Percentiles rank a stretch among this genome's conserved stretches.
Conservation (phyloP, 1,140 invertebrate species). For the Diprion similis region DNA sequence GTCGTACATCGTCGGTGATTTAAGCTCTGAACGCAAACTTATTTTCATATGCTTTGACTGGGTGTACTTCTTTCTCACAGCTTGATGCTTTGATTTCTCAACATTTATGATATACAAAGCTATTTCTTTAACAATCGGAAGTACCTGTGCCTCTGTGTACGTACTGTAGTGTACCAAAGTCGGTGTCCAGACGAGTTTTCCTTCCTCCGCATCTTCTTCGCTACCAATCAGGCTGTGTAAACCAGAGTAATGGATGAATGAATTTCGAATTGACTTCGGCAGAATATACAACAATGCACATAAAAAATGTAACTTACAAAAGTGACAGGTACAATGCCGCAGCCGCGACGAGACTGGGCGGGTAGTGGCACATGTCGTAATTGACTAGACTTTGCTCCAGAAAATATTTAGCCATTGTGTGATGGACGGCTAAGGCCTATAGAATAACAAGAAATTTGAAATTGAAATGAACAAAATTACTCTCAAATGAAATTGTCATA, state of each 20-base stretch:
- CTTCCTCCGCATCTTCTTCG: slow-evolving; percentile 45
- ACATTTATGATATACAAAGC: slow-evolving; percentile 65
- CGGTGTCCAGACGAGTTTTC: slow-evolving; percentile 64
- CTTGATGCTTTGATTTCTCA: slow-evolving; percentile 66
- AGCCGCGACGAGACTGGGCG: slow-evolving; percentile 83
- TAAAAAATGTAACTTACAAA: slow-evolving; percentile 49
- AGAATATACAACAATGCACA: slow-evolving; percentile 5
- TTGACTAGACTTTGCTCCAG: slow-evolving; percentile 86
- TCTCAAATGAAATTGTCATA: slow-evolving; percentile 43
- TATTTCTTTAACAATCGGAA: slow-evolving; percentile 67
- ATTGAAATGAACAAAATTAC: slow-evolving; percentile 8
- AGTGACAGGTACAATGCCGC: slow-evolving; percentile 76
- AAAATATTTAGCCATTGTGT: slow-evolving; percentile 92
- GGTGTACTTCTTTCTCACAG: slow-evolving; percentile 69
- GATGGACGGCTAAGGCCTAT: slow-evolving; percentile 69
- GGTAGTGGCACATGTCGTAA: slow-evolving; percentile 81
- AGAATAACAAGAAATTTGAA: slow-evolving; percentile 26
- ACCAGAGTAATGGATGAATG: slow-evolving; percentile 14
- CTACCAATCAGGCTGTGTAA: slow-evolving; percentile 46
- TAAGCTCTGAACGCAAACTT: slow-evolving; percentile 65
- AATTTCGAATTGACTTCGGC: background rate
- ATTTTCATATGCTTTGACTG: slow-evolving; percentile 67
- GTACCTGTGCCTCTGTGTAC: slow-evolving; percentile 65
- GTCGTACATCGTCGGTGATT: slow-evolving; percentile 49
- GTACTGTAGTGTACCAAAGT: slow-evolving; percentile 70